Base-by-base conservation (phyloP, 2,888 invertebrate genomes). In the Parnassius smintheus region DNA sequence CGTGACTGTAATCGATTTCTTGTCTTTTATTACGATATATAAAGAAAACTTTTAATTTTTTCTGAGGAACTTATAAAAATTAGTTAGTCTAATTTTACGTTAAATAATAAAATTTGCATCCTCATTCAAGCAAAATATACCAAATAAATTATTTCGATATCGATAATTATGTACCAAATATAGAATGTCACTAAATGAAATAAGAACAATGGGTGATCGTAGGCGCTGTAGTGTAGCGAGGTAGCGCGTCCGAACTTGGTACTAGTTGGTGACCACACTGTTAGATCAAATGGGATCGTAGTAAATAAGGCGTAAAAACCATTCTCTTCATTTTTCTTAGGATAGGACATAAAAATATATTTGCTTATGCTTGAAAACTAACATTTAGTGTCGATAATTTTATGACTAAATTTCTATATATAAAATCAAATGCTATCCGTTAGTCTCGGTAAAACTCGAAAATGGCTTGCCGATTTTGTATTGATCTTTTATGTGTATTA, bases 121-220 rank as follows among this genome's bases (percentile, higher is more conserved):
- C n/a, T 8, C 8, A 25, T 2, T 8, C 41, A 3, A 2, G 25
- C 22, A 10, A 52, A 10, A 9, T 11, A 9, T 10, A 18, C 2
- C 4, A 25, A 52, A 11, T 22, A 22, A 25, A 25, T 25, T 4
- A 59, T 64, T 75, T 78, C 76, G 78, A 77, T 76, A 74, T 76
- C 74, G 74, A 75, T 71, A 68, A 44, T 42, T 60, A 10, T 9
- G n/a, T n/a, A 35, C 10, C 49, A 45, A 25, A 52, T 11, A 62
- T 85, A 18, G 8, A 25, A 25, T 46, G 74, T 75, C 85, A 76
- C 84, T 85, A 55, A 76, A 49, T 50, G 55, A 56, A 60, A 48
- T 66, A 67, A 81, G 79, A 88, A 90, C 89, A 91, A 90, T 88
- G 73, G 87, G 74, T 73, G 78, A 83, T 85, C 81, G 76, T 77